Conservation (phyloP, 2,797 vertebrate genomes). For the Sarcophilus harrisii region DNA sequence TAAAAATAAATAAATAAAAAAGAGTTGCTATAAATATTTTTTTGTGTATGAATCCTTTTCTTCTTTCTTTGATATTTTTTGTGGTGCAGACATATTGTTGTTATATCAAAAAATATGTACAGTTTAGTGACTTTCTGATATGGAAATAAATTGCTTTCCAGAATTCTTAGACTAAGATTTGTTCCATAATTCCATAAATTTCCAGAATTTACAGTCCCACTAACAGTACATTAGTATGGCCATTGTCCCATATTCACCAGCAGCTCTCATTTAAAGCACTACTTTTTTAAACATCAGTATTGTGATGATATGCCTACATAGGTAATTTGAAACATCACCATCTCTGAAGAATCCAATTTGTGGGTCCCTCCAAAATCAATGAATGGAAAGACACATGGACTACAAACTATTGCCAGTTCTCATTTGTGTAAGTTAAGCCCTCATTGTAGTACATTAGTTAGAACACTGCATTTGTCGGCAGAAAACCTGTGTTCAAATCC, state of each 20-base stretch:
- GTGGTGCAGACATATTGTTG: background rate
- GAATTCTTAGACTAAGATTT: background rate
- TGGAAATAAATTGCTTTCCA: background rate
- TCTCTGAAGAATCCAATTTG: background rate
- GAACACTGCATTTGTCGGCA: background rate
- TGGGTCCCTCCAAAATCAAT: background rate
- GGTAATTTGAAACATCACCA: background rate
- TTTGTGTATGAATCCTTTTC: background rate
- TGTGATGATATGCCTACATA: background rate
- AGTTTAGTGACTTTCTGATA: background rate
- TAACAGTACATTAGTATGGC: background rate
- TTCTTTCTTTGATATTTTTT: background rate
- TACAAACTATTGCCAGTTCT: background rate
- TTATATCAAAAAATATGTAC: background rate
- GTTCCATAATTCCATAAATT: too few relatives aligned
- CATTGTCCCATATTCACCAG: background rate
- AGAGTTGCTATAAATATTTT: background rate
- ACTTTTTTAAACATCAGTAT: background rate
- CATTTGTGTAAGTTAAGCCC: background rate
- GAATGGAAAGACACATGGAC: background rate
- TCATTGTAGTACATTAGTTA: background rate
- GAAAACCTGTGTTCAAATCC: constrained; percentile 22
- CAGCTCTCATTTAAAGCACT: background rate
- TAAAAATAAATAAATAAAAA: too few relatives aligned
- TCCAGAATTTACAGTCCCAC: background rate